These are phyloP conservation scores for Pomatorhinus ruficollis DNA, from an alignment of 2,113 vertebrate species.

Conservation along the genomic window DNA sequence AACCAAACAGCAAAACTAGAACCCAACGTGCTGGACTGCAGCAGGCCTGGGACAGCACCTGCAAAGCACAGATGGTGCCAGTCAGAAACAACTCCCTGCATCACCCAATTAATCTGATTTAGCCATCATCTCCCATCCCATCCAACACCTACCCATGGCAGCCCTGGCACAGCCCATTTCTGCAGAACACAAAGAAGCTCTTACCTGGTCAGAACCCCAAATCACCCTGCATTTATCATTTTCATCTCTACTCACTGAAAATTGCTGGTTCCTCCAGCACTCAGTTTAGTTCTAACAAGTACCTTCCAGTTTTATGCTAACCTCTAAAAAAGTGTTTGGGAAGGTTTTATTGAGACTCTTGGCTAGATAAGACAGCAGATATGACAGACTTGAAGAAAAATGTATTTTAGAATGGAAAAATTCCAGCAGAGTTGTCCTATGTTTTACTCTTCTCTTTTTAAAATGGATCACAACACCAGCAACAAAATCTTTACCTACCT, in stretches of 20 bases:
- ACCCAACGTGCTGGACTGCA: fast-evolving
- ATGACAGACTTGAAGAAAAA: background rate
- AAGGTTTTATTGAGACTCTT: background rate
- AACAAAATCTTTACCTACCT: background rate
- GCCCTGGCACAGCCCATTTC: background rate
- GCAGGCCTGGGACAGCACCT: background rate
- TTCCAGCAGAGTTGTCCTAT: background rate
- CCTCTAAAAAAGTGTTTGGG: background rate
- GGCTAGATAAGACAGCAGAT: background rate
- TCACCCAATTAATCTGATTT: background rate
- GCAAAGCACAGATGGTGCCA: background rate
- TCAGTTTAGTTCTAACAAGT: background rate
- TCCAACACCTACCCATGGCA: fast-evolving
- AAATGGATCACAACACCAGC: background rate
- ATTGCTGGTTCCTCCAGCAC: background rate
- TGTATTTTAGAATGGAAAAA: background rate
- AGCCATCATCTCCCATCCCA: background rate
- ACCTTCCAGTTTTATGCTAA: background rate
- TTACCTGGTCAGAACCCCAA: background rate
- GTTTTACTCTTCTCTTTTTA: background rate
- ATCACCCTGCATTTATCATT: fast-evolving
- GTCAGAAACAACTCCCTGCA: background rate
- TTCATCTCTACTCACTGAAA: background rate
- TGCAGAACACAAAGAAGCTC: background rate
- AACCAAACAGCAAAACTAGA: background rate